Conservation (phyloP, 2,888 invertebrate species). For the Trilocha varians region DNA sequence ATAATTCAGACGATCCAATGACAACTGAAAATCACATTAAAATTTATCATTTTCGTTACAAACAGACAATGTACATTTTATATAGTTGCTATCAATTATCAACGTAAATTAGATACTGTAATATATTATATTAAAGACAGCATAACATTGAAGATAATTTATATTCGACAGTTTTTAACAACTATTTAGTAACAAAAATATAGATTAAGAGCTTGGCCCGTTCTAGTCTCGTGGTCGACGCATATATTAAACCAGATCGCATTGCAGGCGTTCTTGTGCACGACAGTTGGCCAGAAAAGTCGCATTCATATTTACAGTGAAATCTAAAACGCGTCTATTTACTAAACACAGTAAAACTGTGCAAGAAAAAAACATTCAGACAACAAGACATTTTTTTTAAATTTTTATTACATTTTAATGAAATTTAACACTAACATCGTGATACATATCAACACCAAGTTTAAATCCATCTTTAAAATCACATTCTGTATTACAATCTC, state of each 20-base stretch:
- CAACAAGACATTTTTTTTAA: too few species aligned
- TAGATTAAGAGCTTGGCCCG: constrained; percentile 5
- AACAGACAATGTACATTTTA: too few species aligned
- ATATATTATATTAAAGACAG: background rate
- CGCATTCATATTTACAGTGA: too few species aligned
- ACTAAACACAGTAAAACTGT: too few species aligned
- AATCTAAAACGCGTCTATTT: too few species aligned
- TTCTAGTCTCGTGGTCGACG: constrained; percentile 2
- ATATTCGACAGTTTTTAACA: background rate
- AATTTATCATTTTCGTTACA: background rate
- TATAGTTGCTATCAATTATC: too few species aligned
- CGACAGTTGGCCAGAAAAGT: background rate
- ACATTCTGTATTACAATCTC: background rate
- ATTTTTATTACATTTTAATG: background rate
- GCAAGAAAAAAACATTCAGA: too few species aligned
- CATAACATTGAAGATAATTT: background rate
- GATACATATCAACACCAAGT: background rate
- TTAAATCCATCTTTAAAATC: background rate
- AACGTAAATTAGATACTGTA: background rate
- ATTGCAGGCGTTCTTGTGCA: background rate
- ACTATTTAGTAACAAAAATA: constrained; percentile 5
- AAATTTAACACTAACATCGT: background rate
- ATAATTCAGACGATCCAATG: constrained; percentile 4
- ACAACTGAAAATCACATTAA: background rate
- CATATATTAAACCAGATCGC: background rate